Evolutionary conservation across 2,113 vertebrate species (phyloP), one percentile per base, ranked within the genome.

Genomic region (Microcebus griseorufus): DNA sequence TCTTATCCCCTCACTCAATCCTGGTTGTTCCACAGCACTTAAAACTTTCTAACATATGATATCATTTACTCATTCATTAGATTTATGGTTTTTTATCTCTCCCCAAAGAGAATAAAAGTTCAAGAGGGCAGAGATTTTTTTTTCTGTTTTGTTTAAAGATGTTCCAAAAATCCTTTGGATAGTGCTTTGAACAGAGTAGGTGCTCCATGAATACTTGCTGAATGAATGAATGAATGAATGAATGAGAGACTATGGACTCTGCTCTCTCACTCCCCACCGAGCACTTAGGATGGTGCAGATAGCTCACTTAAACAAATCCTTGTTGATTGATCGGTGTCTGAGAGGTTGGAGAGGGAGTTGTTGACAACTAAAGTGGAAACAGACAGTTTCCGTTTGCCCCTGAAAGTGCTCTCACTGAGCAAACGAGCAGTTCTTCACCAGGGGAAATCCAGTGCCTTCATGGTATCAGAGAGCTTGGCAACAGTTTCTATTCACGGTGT

Each of bases 401-500:
- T 73, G 90, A 51, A 78, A 87, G 23, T 16, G 5, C 37, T 91
- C 27, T 92, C 9, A 2, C 9, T 4, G 11, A 87, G 67, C 32
- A 45, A 93, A 48, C 0, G 1, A 48, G 16, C 0, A 4, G 1
- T 64, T 87, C 83, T 84, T 55, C 64, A 39, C 25, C 14, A 37
- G 32, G 65, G n/a, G 82, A 90, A 88, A 85, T 27, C 90, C 60
- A 88, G 81, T 11, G 39, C 7, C 72, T 88, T 93, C 73, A 88
- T 5, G 22, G 58, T 27, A 32, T 42, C 48, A 51, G 82, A 94
- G 65, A 96, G 58, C 86, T 55, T 95, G 95, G 91, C 93, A 70
- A 62, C 7, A 37, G 60, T 80, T 94, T 53, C 87, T 51, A 96
- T 88, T 97, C 90, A 34, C 48, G 32, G 20, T 58, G 93, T 62